Evolutionary conservation across 2,113 vertebrate genomes (phyloP).

Genomic region (Laticauda colubrina): DNA sequence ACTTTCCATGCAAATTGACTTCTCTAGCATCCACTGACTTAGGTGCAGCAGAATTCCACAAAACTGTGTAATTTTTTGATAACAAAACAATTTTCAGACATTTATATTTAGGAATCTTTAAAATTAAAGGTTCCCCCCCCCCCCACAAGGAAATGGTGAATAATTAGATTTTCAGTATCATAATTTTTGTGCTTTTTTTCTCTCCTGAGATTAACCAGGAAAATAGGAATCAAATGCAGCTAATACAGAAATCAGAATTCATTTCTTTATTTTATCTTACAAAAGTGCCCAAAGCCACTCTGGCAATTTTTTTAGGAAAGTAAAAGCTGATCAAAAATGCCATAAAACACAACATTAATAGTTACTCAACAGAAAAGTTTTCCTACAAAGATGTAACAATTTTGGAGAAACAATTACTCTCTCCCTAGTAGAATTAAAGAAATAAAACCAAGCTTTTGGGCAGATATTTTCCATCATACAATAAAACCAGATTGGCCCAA

Average conservation of each 20-base stretch:
- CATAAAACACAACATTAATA: neutral
- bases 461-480: neutral
- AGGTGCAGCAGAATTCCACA: neutral
- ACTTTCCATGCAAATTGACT: neutral
- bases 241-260: conserved; percentile 1
- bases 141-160: neutral
- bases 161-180: neutral
- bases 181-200: neutral
- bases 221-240: conserved; percentile 3
- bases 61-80: neutral
- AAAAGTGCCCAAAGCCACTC: neutral
- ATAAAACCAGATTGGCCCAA: neutral
- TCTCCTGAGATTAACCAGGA: neutral
- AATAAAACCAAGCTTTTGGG: neutral
- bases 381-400: neutral
- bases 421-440: neutral
- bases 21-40: neutral
- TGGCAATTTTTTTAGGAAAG: neutral
- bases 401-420: neutral
- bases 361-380: neutral
- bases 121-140: neutral
- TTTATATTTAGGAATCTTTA: neutral
- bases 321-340: neutral
- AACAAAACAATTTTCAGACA: neutral
- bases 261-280: neutral